Conservation (phyloP, 1,140 invertebrate genomes). For the Drosophila santomea region DNA sequence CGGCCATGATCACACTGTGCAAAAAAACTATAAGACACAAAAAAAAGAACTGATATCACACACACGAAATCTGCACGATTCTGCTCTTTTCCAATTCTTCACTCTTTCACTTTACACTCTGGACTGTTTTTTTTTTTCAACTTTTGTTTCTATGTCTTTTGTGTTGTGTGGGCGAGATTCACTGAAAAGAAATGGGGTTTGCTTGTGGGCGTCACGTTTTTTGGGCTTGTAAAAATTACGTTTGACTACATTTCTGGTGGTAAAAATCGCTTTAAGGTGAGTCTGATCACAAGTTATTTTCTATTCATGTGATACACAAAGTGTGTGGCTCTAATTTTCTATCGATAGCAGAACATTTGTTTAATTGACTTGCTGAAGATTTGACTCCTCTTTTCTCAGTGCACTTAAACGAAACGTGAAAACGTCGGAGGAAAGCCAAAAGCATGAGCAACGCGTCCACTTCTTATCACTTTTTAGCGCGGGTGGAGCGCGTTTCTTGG, state of each 20-base stretch:
- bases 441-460: constrained; percentile 42
- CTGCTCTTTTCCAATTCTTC: not conserved
- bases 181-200: constrained; percentile 16
- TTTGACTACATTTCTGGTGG: too few species aligned
- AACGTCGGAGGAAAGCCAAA: constrained; percentile 22
- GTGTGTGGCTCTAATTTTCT: too few species aligned
- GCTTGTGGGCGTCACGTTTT: not conserved
- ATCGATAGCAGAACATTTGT: not conserved
- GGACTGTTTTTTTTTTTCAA: not conserved
- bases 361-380: not conserved
- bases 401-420: constrained; percentile 4
- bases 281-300: too few species aligned
- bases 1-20: constrained; percentile 51
- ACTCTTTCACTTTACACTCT: constrained; percentile 11
- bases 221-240: too few species aligned
- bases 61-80: constrained; percentile 7
- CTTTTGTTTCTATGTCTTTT: not conserved
- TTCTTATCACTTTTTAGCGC: constrained; percentile 28
- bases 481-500: not conserved
- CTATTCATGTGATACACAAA: too few species aligned
- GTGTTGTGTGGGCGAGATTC: constrained; percentile 13
- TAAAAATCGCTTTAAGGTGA: too few species aligned
- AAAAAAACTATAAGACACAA: not conserved
- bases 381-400: not conserved
- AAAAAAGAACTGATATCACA: constrained; percentile 1